A percentile compares a stretch with the other conserved stretches of the same genome.
These are phyloP conservation scores for Trileptium ribeirensis DNA, from an alignment of 2,888 invertebrate species.

Conservation along the genomic window DNA sequence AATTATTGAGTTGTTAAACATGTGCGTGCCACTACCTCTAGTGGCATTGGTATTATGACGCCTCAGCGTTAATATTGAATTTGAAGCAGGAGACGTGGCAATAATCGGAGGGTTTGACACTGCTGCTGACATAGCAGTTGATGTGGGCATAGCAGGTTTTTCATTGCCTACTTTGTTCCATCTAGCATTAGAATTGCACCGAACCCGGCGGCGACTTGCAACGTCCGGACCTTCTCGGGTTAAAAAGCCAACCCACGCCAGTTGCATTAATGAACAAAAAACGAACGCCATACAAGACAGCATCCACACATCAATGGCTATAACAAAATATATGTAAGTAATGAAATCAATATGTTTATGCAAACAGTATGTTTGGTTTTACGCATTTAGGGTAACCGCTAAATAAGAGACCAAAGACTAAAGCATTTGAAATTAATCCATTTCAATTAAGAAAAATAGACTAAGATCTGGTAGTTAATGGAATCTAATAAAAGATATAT, in stretches of 20 bases:
- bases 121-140: not conserved
- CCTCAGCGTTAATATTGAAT: not conserved
- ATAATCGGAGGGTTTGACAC: not conserved
- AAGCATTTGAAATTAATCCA: no score
- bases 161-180: no score
- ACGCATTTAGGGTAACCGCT: no score
- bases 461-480: no score
- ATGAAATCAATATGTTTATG: no score
- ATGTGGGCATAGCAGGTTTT: not conserved
- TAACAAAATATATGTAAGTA: no score
- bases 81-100: not conserved
- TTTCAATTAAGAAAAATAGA: no score
- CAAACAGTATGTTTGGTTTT: no score
- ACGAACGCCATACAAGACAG: slow-evolving; percentile 30
- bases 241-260: slow-evolving; percentile 28
- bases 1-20: not conserved
- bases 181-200: not conserved
- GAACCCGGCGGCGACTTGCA: not conserved
- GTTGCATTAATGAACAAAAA: slow-evolving; percentile 25
- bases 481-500: no score
- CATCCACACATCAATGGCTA: slow-evolving; percentile 30
- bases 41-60: not conserved
- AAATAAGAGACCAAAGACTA: no score
- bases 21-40: not conserved
- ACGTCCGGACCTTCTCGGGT: slow-evolving; percentile 23